Conservation (phyloP, 2,113 vertebrate species). For the Dasyurus viverrinus region DNA sequence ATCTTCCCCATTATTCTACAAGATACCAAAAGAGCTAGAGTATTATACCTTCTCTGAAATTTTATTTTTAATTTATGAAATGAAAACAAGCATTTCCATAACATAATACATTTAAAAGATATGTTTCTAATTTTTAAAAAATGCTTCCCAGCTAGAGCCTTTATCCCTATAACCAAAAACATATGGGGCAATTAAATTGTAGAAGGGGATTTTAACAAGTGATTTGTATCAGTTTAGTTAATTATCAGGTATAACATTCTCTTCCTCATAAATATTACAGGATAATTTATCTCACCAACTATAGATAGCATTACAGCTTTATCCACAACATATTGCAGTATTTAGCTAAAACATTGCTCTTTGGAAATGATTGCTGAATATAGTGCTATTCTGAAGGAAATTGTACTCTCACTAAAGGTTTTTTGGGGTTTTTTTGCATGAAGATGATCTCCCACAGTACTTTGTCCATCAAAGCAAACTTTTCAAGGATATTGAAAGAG, state of each 20-base stretch:
- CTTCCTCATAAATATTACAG: conserved; percentile 56
- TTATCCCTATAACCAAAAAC: background rate
- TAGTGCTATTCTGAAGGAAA: conserved; percentile 58
- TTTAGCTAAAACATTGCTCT: conserved; percentile 51
- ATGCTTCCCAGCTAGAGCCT: background rate
- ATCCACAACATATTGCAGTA: conserved; percentile 59
- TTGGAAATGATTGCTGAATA: conserved; percentile 68
- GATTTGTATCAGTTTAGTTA: conserved; percentile 56
- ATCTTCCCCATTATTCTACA: background rate
- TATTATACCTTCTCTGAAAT: background rate
- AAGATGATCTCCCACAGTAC: conserved; percentile 41
- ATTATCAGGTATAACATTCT: conserved; percentile 72
- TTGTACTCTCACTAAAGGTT: conserved; percentile 59
- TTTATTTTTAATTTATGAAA: background rate
- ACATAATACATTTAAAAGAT: background rate
- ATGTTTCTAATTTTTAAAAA: background rate
- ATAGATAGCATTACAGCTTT: conserved; percentile 55
- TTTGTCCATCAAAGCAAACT: conserved; percentile 39
- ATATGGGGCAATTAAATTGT: conserved; percentile 5
- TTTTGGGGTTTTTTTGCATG: background rate
- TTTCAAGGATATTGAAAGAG: conserved; percentile 38
- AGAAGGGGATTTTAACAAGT: conserved; percentile 53
- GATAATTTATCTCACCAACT: conserved; percentile 69
- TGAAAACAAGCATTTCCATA: background rate
- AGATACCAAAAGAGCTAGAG: background rate